Evolutionary conservation across 2,888 invertebrate species (phyloP), one percentile per base, ranked within the genome.

Genomic region (Orthosia gracilis): DNA sequence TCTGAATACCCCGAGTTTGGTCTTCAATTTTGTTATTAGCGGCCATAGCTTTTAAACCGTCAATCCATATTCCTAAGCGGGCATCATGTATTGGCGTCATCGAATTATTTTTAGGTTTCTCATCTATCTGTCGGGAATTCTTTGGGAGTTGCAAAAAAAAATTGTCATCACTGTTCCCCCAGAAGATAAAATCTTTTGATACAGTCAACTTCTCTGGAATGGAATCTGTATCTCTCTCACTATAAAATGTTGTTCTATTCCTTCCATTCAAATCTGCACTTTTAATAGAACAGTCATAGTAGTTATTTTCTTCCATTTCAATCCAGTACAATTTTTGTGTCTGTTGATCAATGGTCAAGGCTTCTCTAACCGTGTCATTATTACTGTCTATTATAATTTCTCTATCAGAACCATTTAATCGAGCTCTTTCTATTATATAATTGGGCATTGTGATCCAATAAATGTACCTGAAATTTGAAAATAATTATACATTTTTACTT

Each of bases 11-110:
- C 91, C 80, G 4, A 88, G 91, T 12, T 84, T 9, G 94, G 68
- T 95, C 95, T 23, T 89, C 83, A 21, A 95, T 90, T 21, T 83
- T 73, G 73, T 95, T 95, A 77, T 94, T 94, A 0, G 94, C 93
- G 7, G 92, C 94, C 9, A 96, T 92, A n/a, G n/a, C n/a, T n/a
- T n/a, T n/a, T n/a, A n/a, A n/a, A n/a, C n/a, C n/a, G n/a, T n/a
- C n/a, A n/a, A n/a, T n/a, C n/a, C n/a, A n/a, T n/a, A n/a, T n/a
- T n/a, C n/a, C n/a, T n/a, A n/a, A n/a, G n/a, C n/a, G n/a, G n/a
- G n/a, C n/a, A n/a, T n/a, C n/a, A n/a, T n/a, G n/a, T n/a, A n/a
- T n/a, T n/a, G n/a, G n/a, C n/a, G n/a, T n/a, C n/a, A n/a, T n/a
- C n/a, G n/a, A n/a, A n/a, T n/a, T n/a, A n/a, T n/a, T n/a, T 21